Conservation (phyloP, 2,113 vertebrate genomes). For the rat (Rattus norvegicus) region GRCr8 NC_086039.1:14367501-14368000, state of each 20-base stretch:
- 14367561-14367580: background rate
- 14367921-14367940: slow-evolving; percentile 77
- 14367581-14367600: slow-evolving; percentile 9
- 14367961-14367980: slow-evolving; percentile 75
- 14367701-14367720: slow-evolving; percentile 84
- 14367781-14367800: slow-evolving; percentile 75
- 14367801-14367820: slow-evolving; percentile 79
- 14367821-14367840: slow-evolving; percentile 77
- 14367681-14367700: slow-evolving; percentile 79
- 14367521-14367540: slow-evolving; percentile 7
- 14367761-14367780: slow-evolving; percentile 79
- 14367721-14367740: slow-evolving; percentile 80
- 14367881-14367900: slow-evolving; percentile 76
- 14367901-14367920: slow-evolving; percentile 75
- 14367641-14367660: slow-evolving; percentile 60
- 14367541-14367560: slow-evolving; percentile 6
- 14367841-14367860: slow-evolving; percentile 69
- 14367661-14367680: slow-evolving; percentile 66
- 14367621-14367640: background rate
- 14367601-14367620: slow-evolving; percentile 30
- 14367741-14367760: slow-evolving; percentile 78
- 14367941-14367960: slow-evolving; percentile 67
- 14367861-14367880: slow-evolving; percentile 77
- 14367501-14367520: slow-evolving; percentile 50
- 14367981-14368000: slow-evolving; percentile 75